Conservation (phyloP, 2,113 vertebrate genomes). For the Hirundichthys speculiger region DNA sequence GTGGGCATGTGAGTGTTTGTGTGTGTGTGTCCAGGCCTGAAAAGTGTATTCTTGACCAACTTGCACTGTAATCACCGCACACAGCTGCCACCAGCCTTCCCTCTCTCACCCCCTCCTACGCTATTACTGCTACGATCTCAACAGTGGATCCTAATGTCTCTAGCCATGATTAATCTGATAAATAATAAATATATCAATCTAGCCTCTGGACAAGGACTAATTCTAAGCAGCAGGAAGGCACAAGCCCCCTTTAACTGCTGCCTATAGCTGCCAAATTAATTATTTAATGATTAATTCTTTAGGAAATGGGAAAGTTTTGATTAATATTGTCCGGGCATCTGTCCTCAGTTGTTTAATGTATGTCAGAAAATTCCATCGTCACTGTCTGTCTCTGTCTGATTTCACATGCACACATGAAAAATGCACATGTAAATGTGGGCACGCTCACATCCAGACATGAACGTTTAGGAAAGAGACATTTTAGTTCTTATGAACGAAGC, state of each 20-base stretch:
- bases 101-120: slow-evolving; percentile 32
- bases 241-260: slow-evolving; percentile 91
- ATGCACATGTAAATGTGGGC: neutral
- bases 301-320: slow-evolving; percentile 99
- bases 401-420: slow-evolving; percentile 37
- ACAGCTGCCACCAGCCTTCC: slow-evolving; percentile 73
- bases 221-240: slow-evolving; percentile 98
- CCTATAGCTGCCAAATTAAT: slow-evolving; percentile 97
- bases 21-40: slow-evolving; percentile 52
- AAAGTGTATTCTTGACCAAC: slow-evolving; percentile 76
- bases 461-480: slow-evolving; percentile 61
- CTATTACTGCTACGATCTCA: slow-evolving; percentile 78
- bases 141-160: slow-evolving; percentile 90
- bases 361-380: slow-evolving; percentile 91
- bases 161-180: slow-evolving; percentile 99
- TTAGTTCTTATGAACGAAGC: slow-evolving; percentile 82
- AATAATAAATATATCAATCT: slow-evolving; percentile 99
- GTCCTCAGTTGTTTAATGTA: slow-evolving; percentile 95
- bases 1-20: slow-evolving; percentile 35
- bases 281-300: slow-evolving; percentile 99
- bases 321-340: slow-evolving; percentile 94
- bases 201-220: slow-evolving; percentile 99
- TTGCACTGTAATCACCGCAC: slow-evolving; percentile 73
- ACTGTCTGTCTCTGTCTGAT: slow-evolving; percentile 36
- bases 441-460: slow-evolving; percentile 14